phyloP scores from a whole-genome alignment of 2,797 vertebrate species.

The Gambusia yucatana region DNA sequence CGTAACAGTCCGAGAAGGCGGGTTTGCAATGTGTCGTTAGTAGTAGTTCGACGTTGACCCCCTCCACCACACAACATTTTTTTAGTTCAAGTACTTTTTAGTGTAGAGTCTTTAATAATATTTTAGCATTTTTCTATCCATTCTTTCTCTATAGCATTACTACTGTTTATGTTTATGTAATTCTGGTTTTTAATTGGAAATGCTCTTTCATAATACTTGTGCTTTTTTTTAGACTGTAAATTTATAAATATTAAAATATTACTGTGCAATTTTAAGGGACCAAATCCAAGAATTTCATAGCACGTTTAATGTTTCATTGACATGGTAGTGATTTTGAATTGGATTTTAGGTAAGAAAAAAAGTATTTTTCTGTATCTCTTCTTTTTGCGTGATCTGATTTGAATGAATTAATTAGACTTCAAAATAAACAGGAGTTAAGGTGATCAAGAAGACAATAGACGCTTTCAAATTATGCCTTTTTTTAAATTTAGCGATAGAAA shows the following conservation, averaged over 20 bases:
- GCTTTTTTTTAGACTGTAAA: background rate
- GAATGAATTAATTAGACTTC: background rate
- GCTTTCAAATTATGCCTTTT: background rate
- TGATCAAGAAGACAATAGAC: background rate
- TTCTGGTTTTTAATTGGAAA: background rate
- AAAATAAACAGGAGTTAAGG: background rate
- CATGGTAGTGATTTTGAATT: background rate
- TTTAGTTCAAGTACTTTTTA: background rate
- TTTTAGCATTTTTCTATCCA: background rate
- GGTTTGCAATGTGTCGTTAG: background rate
- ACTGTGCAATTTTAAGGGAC: background rate
- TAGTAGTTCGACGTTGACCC: background rate
- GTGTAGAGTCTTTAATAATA: background rate
- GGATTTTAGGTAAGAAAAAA: background rate
- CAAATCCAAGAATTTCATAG: background rate
- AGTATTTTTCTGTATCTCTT: too few relatives aligned
- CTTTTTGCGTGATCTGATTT: background rate
- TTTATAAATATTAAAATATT: background rate
- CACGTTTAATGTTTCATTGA: background rate
- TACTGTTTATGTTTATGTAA: background rate
- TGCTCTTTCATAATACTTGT: background rate
- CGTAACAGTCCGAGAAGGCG: conserved; percentile 31
- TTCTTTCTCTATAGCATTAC: background rate
- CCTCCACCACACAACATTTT: background rate
- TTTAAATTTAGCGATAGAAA: background rate